Base-by-base conservation (phyloP, 2,888 invertebrate species). In the Tanaodytes sp. region DNA sequence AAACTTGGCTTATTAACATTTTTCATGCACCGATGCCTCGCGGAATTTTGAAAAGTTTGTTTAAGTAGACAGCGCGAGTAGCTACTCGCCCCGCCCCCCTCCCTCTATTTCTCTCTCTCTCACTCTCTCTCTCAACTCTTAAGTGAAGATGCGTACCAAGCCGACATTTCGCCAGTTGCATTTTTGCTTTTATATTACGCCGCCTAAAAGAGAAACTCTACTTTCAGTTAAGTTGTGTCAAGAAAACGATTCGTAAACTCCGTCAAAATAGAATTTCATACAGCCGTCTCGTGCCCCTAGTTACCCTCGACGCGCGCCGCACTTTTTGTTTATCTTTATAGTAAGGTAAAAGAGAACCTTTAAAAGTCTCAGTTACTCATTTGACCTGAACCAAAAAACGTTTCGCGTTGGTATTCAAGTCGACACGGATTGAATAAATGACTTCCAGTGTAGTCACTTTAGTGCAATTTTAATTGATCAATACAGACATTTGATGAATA, bases 1-100 rank as follows among this genome's bases (percentile, higher is more conserved):
- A 82, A 82, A 82, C 81, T 82, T 82, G 79, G 76, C 80, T 81
- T 82, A 82, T 82, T 82, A 82, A 82, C 78, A 82, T 82, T 82
- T 81, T 81, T 81, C 80, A 80, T 80, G 78, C 78, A 58, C 79
- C 75, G 75, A 80, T 81, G 80, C 80, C 79, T 81, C 74, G 74
- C 73, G 73, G 75, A 81, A 78, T 77, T 77, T 75, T 74, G 75
- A 63, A 71, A 82, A 81, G 79, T 80, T 79, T 75, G 74, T 77
- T 75, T 69, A 76, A 80, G 77, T 77, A 78, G 73, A 71, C 73
- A 68, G 64, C 66, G 71, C 66, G 71, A 23, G 23, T 4, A 8
- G 23, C 23, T 8, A 8, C 23, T 5, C 23, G 23, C 8, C 8
- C 5, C 23, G n/a, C n/a, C n/a, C n/a, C n/a, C n/a, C n/a, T n/a